phyloP scores from a whole-genome alignment of 2,888 invertebrate species.

The Suillia variegata region DNA sequence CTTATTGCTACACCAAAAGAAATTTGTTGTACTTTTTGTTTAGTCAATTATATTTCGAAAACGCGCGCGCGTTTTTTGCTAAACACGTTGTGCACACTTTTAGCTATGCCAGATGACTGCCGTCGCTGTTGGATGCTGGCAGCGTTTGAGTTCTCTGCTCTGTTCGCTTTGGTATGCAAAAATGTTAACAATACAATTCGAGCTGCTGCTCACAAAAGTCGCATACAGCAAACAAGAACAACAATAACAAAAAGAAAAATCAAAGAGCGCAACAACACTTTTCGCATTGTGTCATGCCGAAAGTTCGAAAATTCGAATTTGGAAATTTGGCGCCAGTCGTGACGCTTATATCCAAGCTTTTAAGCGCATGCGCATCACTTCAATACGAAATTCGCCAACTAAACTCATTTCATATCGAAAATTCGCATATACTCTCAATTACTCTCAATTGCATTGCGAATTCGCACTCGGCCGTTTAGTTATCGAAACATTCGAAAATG shows the following conservation, averaged over 20 bases:
- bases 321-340: conserved; percentile 1
- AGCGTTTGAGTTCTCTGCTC: conserved; percentile 28
- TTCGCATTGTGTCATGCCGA: conserved; percentile 43
- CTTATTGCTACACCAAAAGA: too few species aligned
- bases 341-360: background rate
- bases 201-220: background rate
- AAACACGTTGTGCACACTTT: conserved; percentile 46
- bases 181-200: background rate
- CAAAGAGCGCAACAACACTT: too few species aligned
- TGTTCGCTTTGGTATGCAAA: conserved; percentile 7
- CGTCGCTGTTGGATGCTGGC: conserved; percentile 22
- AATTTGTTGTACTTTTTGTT: background rate
- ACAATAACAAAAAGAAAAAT: too few species aligned
- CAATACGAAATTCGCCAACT: too few species aligned
- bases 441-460: too few species aligned
- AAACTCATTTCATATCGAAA: too few species aligned
- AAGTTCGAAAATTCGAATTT: conserved; percentile 1
- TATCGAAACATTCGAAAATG: background rate
- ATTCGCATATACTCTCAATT: too few species aligned
- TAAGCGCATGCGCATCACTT: background rate
- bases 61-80: conserved; percentile 7
- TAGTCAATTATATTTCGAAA: background rate
- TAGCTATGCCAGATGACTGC: conserved; percentile 48
- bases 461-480: background rate
- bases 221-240: background rate